phyloP scores from a whole-genome alignment of 92 coral and sea anemone genomes.

The Siderastrea siderea region DNA sequence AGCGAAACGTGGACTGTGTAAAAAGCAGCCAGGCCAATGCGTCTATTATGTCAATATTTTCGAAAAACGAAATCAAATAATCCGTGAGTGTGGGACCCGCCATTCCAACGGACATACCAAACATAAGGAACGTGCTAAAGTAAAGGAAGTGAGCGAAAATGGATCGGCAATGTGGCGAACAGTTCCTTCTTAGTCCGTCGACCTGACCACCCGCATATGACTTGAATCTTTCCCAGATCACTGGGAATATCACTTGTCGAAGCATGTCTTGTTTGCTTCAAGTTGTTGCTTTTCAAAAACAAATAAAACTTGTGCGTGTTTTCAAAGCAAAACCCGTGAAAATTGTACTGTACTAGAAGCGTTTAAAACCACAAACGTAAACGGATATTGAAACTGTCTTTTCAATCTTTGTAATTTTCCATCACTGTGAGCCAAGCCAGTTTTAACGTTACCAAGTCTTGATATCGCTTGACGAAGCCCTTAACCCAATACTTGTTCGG shows the following conservation, averaged over 20 bases:
- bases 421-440: background rate
- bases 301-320: background rate
- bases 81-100: constrained; percentile 93
- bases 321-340: background rate
- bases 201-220: constrained; percentile 45
- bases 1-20: constrained; percentile 84
- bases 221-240: constrained; percentile 57
- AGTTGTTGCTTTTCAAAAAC: background rate
- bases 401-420: background rate
- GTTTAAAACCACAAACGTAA: no score
- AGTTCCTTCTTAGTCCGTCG: constrained; percentile 21
- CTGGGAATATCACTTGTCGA: constrained; percentile 78
- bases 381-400: background rate
- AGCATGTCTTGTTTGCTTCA: constrained; percentile 57
- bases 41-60: constrained; percentile 76
- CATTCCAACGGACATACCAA: constrained; percentile 96
- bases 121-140: constrained; percentile 83
- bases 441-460: background rate
- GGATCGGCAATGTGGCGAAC: constrained; percentile 42
- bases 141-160: constrained; percentile 72
- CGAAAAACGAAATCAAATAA: constrained; percentile 75
- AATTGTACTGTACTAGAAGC: no score
- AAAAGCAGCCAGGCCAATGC: constrained; percentile 90
- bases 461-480: background rate
- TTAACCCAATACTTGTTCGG: background rate